A percentile compares a stretch with the other conserved stretches of the same genome.
phyloP scores from a whole-genome alignment of 2,797 vertebrate genomes.

The Champsocephalus esox region DNA sequence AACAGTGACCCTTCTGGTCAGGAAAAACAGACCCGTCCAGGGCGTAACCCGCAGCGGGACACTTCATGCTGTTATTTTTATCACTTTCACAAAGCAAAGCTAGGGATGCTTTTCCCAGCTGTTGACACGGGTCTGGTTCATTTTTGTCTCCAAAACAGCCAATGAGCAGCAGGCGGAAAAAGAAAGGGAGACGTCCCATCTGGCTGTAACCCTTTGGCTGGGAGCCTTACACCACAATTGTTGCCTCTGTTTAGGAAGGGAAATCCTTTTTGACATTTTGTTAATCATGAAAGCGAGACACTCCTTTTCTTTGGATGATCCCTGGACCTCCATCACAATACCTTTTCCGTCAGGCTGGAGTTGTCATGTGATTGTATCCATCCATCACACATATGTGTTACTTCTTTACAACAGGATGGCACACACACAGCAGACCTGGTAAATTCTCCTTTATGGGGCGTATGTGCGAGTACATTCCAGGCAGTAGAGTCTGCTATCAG shows the following conservation, averaged over 20 bases:
- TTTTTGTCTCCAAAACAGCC: conserved; percentile 70
- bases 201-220: conserved; percentile 56
- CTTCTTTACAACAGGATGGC: conserved; percentile 62
- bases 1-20: conserved; percentile 74
- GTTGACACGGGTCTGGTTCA: conserved; percentile 77
- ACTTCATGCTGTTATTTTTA: conserved; percentile 82
- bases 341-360: conserved; percentile 69
- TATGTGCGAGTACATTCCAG: conserved; percentile 53
- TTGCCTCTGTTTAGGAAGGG: conserved; percentile 82
- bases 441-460: conserved; percentile 41
- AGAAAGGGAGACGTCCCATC: conserved; percentile 57
- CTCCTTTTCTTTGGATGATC: conserved; percentile 78
- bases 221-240: conserved; percentile 59
- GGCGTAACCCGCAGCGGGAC: conserved; percentile 75
- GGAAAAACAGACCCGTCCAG: conserved; percentile 80
- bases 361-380: conserved; percentile 76
- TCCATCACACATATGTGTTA: conserved; percentile 74
- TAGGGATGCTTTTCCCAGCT: conserved; percentile 81
- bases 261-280: conserved; percentile 80
- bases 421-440: conserved; percentile 34
- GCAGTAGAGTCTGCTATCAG: conserved; percentile 36
- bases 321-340: conserved; percentile 80
- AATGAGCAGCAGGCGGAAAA: conserved; percentile 19
- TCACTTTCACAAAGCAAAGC: conserved; percentile 77
- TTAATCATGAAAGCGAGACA: conserved; percentile 81